Percentiles rank a stretch among this genome's conserved stretches.
These are phyloP conservation scores for Melinaea menophilus DNA, from an alignment of 2,888 invertebrate genomes.

Conservation along the genomic window DNA sequence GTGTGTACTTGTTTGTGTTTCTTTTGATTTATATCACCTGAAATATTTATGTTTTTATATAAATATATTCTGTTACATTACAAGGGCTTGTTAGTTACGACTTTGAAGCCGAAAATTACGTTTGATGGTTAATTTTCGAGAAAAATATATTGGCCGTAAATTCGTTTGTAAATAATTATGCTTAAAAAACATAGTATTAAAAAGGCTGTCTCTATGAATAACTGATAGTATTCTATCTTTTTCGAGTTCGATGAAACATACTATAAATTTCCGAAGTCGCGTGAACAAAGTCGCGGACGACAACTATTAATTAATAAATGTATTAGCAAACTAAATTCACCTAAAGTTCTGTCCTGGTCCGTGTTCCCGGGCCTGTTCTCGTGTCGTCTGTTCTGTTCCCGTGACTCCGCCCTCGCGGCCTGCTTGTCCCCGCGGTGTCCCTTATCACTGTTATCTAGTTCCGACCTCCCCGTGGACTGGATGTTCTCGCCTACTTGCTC, in stretches of 20 bases:
- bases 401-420: slow-evolving; percentile 59
- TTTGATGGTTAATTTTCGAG: too few species aligned
- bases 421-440: slow-evolving; percentile 81
- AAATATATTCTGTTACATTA: neutral
- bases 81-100: too few species aligned
- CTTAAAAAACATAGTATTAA: too few species aligned
- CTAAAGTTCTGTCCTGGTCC: slow-evolving; percentile 84
- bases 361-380: slow-evolving; percentile 86
- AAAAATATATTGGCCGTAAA: too few species aligned
- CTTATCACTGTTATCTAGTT: slow-evolving; percentile 83
- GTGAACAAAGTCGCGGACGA: too few species aligned
- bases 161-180: too few species aligned
- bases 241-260: too few species aligned
- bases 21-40: slow-evolving; percentile 80
- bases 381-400: slow-evolving; percentile 62
- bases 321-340: slow-evolving; percentile 40
- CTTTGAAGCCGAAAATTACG: too few species aligned
- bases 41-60: slow-evolving; percentile 2
- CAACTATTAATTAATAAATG: too few species aligned
- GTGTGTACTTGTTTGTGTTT: slow-evolving; percentile 80
- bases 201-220: too few species aligned
- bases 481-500: slow-evolving; percentile 80
- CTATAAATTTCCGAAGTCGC: too few species aligned
- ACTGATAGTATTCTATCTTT: too few species aligned
- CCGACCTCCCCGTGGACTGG: slow-evolving; percentile 85